phyloP scores from a whole-genome alignment of 1,140 invertebrate genomes.

The Cyclargus thomasi region DNA sequence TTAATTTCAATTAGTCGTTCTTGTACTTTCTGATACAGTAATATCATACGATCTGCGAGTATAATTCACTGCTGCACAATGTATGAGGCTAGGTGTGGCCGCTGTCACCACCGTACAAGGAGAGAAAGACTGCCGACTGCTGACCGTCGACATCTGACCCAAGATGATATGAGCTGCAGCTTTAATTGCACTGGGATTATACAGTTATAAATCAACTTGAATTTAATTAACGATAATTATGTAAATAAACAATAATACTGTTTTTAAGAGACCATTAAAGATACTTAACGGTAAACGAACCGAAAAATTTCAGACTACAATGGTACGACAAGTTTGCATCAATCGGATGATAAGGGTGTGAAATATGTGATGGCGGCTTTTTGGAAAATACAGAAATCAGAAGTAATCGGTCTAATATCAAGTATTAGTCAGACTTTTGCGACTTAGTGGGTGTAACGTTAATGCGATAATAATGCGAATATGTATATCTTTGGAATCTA shows the following conservation, averaged over 20 bases:
- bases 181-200: slow-evolving; percentile 3
- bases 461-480: too few species aligned
- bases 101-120: slow-evolving; percentile 46
- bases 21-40: too few species aligned
- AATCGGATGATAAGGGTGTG: too few species aligned
- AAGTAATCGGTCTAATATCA: background rate
- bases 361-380: too few species aligned
- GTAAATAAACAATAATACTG: background rate
- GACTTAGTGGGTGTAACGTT: background rate
- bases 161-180: slow-evolving; percentile 27
- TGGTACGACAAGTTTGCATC: background rate
- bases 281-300: background rate
- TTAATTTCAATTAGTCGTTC: too few species aligned
- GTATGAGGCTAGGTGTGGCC: slow-evolving; percentile 31
- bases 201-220: slow-evolving; percentile 18
- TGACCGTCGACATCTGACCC: slow-evolving; percentile 41
- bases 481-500: too few species aligned
- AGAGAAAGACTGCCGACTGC: slow-evolving; percentile 42
- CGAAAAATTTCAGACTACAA: background rate
- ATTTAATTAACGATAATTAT: slow-evolving; percentile 18
- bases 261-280: background rate
- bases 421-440: background rate
- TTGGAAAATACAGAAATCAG: background rate
- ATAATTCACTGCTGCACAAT: slow-evolving; percentile 16
- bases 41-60: background rate